phyloP scores from a whole-genome alignment of 23 tunicate species.

The Aplidium turbinatum region DNA sequence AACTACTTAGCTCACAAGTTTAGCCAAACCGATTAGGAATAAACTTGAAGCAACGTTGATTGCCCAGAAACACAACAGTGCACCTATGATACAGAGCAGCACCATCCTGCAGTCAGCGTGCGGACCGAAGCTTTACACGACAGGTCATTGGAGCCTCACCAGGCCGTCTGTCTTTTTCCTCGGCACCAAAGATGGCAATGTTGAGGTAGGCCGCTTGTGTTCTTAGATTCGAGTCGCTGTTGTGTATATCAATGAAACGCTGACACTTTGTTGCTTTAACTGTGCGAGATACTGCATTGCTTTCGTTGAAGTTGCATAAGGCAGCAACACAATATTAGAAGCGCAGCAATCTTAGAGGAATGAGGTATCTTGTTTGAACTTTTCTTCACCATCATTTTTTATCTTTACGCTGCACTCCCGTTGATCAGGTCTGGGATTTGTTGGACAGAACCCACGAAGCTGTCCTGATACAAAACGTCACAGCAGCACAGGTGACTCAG shows the following conservation, averaged over 20 bases:
- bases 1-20: too few relatives aligned
- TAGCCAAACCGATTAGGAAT: too few relatives aligned
- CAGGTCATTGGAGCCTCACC: constrained; percentile 94
- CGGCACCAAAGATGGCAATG: constrained; percentile 91
- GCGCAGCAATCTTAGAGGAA: too few relatives aligned
- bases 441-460: constrained; percentile 98
- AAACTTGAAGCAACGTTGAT: too few relatives aligned
- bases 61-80: neutral
- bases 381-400: too few relatives aligned
- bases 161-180: constrained; percentile 88
- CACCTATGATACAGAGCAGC: constrained; percentile 35
- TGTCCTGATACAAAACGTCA: constrained; percentile 85
- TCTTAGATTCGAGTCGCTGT: too few relatives aligned
- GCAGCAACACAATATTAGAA: too few relatives aligned
- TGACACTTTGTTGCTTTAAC: too few relatives aligned
- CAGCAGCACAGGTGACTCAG: constrained; percentile 90
- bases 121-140: constrained; percentile 75
- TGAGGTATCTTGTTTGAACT: too few relatives aligned
- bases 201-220: constrained; percentile 87
- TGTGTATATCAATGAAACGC: too few relatives aligned
- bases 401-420: neutral
- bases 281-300: too few relatives aligned
- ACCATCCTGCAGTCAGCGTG: constrained; percentile 83
- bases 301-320: too few relatives aligned
- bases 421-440: constrained; percentile 97